These are phyloP conservation scores for Cataglyphis cursor DNA, from an alignment of 2,888 invertebrate genomes.

Conservation along the genomic window DNA sequence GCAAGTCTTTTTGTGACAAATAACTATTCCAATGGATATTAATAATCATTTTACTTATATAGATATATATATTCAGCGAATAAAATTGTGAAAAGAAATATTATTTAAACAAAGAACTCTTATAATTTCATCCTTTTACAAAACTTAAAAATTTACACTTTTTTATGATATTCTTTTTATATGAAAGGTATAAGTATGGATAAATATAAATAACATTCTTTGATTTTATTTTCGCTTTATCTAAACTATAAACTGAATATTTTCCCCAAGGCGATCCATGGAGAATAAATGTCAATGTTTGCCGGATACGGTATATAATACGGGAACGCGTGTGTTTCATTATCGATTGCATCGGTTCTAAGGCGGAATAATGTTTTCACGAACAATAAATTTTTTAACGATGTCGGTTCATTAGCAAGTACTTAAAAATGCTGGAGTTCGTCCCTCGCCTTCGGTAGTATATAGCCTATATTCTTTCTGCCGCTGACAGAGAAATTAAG, in stretches of 20 bases:
- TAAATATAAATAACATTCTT: not conserved
- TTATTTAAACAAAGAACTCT: not conserved
- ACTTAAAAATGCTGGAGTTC: slow-evolving; percentile 32
- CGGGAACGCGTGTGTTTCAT: not conserved
- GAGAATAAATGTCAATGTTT: slow-evolving; percentile 28
- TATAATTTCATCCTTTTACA: not conserved
- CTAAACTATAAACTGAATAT: slow-evolving; percentile 2
- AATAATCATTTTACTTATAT: not conserved
- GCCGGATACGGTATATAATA: not conserved
- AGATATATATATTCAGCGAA: not conserved
- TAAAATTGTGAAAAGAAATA: not conserved
- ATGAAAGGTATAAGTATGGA: not conserved
- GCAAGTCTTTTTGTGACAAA: not conserved
- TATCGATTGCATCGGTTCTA: slow-evolving; percentile 19
- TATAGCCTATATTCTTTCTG: slow-evolving; percentile 56
- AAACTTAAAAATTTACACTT: not conserved
- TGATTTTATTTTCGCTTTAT: slow-evolving; percentile 2
- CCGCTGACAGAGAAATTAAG: slow-evolving; percentile 63
- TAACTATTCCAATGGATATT: not conserved
- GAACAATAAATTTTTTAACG: slow-evolving; percentile 49
- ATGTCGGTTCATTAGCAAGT: slow-evolving; percentile 38
- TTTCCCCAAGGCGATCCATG: slow-evolving; percentile 10
- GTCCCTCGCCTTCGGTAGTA: not conserved
- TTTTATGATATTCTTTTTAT: not conserved
- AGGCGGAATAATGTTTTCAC: slow-evolving; percentile 20